Conservation (phyloP, 2,113 vertebrate species). For the Holacanthus passer region DNA sequence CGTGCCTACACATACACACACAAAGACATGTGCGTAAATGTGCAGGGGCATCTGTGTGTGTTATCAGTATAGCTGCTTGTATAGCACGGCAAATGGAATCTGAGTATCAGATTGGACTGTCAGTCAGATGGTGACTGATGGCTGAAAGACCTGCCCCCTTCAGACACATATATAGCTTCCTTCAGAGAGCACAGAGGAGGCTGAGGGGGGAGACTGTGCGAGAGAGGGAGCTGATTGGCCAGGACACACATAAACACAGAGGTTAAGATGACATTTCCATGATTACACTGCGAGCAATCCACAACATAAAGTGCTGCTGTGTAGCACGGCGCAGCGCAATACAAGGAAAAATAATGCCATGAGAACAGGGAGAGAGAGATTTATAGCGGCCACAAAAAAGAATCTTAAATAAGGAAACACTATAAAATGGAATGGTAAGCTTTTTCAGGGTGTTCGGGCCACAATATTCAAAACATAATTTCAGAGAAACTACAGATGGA, state of each 20-base stretch:
- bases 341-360: background rate
- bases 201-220: background rate
- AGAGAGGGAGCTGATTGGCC: constrained; percentile 43
- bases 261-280: constrained; percentile 60
- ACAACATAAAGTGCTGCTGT: constrained; percentile 9
- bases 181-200: constrained; percentile 23
- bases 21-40: constrained; percentile 36
- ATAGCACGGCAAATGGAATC: constrained; percentile 75
- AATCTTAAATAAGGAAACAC: background rate
- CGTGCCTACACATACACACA: background rate
- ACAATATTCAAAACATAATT: background rate
- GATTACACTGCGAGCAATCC: constrained; percentile 24
- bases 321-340: background rate
- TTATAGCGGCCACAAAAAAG: background rate
- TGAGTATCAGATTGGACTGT: constrained; percentile 80
- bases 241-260: constrained; percentile 51
- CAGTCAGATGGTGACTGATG: constrained; percentile 78
- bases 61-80: constrained; percentile 69
- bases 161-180: constrained; percentile 42
- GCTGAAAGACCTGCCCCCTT: constrained; percentile 64
- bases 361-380: background rate
- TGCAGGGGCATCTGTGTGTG: constrained; percentile 55
- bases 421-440: background rate
- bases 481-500: background rate
- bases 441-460: background rate